Base-by-base conservation (phyloP, 2,797 vertebrate species). In the Typhlichthys subterraneus region DNA sequence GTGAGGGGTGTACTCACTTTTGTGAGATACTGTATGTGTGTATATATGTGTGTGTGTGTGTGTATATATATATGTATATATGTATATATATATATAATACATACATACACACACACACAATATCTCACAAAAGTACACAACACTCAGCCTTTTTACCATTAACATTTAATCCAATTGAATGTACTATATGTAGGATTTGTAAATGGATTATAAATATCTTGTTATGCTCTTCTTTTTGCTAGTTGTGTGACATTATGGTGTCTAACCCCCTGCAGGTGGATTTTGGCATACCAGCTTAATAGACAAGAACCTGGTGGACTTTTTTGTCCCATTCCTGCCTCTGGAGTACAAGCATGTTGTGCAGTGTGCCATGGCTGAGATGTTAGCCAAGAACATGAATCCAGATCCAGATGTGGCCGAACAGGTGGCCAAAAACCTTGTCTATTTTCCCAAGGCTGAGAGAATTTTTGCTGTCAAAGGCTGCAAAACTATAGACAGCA, bases 291-390 rank as follows among this genome's bases (percentile, higher is more conserved):
- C 94, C 1, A 92, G 92, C 62, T 85, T 99, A 70, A 97, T 98
- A 0, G 94, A 96, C 80, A 95, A 89, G 79, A 94, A 95, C 86
- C 91, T 98, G 82, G 92, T 99, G 53, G 97, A 98, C 77, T 97
- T 94, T 85, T 99, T 96, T 0, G 82, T 99, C 29, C 97, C 97
- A 1, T 96, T 99, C 67, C 92, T 99, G 66, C 97, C 97, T 5
- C 84, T 99, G 91, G 96, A 98, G 80, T 93, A 94, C 78, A 79
- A 46, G 33, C 97, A 99, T 0, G 88, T 98, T 11, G 83, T 95
- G 63, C 94, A 94, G 91, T 99, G 97, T 0, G 76, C 89, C 53
- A 65, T 90, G 75, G 93, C 94, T 0, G 94, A 96, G 78, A 94
- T 98, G 93, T 45, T 1, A 14, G 86, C 87, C 70, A 93, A 87